These are phyloP conservation scores for Micromys minutus DNA, from an alignment of 2,113 vertebrate species.

Conservation along the genomic window DNA sequence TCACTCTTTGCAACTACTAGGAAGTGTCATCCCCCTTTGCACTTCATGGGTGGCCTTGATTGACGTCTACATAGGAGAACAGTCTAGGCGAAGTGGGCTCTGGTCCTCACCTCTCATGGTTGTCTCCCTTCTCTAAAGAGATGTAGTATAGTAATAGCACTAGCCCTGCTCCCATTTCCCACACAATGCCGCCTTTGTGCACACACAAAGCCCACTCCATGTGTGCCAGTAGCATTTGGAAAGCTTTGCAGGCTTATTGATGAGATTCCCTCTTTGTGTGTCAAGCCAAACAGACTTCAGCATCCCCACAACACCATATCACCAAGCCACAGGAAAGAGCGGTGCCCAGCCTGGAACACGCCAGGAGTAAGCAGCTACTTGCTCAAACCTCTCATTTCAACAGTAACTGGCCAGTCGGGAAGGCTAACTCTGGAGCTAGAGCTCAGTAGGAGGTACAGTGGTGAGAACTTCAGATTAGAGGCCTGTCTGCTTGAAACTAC, in stretches of 20 bases:
- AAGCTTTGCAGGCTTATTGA: neutral
- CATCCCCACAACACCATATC: neutral
- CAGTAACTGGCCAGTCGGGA: neutral
- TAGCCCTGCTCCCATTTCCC: conserved; percentile 18
- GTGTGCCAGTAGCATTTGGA: neutral
- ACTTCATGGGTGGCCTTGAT: neutral
- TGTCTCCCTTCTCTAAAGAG: conserved; percentile 46
- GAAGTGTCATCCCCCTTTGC: neutral
- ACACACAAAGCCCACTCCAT: neutral
- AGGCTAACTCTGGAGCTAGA: neutral
- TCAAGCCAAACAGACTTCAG: neutral
- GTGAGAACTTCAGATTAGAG: neutral
- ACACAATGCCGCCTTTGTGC: conserved; percentile 2
- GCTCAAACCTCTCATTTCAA: neutral
- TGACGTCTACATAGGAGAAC: neutral
- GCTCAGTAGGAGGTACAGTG: neutral
- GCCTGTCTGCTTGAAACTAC: neutral
- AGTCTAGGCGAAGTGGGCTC: neutral
- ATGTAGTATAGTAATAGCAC: conserved; percentile 41
- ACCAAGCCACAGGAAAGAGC: neutral
- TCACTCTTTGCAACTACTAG: neutral
- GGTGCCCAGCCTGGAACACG: neutral
- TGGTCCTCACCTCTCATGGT: neutral
- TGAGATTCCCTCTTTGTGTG: conserved; percentile 36
- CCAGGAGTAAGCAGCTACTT: neutral